These are phyloP conservation scores for Nomia melanderi DNA, from an alignment of 1,140 invertebrate genomes.

Conservation along the genomic window DNA sequence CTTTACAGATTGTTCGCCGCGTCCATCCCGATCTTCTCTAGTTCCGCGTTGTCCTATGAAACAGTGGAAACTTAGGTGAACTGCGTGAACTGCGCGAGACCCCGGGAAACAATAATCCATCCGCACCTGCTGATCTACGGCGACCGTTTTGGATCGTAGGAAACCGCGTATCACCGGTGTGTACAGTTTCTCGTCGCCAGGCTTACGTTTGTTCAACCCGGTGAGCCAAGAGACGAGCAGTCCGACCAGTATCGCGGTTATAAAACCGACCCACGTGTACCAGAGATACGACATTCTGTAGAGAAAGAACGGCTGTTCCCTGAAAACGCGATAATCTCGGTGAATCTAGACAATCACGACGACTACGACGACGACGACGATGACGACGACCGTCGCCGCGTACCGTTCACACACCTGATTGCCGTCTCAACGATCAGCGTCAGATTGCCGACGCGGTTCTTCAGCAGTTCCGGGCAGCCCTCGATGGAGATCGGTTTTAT, in stretches of 20 bases:
- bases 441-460: conserved; percentile 58
- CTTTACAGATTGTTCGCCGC: neutral
- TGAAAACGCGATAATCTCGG: conserved; percentile 52
- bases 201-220: conserved; percentile 78
- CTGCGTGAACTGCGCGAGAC: neutral
- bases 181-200: conserved; percentile 72
- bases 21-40: neutral
- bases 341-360: too few species aligned
- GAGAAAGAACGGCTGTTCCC: conserved; percentile 81
- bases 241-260: conserved; percentile 86
- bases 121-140: neutral
- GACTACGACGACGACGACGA: too few species aligned
- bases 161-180: conserved; percentile 73
- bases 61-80: neutral
- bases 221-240: conserved; percentile 86
- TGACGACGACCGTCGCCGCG: too few species aligned
- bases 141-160: conserved; percentile 19
- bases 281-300: conserved; percentile 86
- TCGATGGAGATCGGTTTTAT: conserved; percentile 83
- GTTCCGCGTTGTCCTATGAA: conserved; percentile 38
- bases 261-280: conserved; percentile 86
- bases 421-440: conserved; percentile 60
- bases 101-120: too few species aligned
- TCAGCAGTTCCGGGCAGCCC: conserved; percentile 81
- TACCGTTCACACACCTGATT: conserved; percentile 55